phyloP scores from a whole-genome alignment of 2,888 invertebrate genomes.

The Drosophila borborema region DNA sequence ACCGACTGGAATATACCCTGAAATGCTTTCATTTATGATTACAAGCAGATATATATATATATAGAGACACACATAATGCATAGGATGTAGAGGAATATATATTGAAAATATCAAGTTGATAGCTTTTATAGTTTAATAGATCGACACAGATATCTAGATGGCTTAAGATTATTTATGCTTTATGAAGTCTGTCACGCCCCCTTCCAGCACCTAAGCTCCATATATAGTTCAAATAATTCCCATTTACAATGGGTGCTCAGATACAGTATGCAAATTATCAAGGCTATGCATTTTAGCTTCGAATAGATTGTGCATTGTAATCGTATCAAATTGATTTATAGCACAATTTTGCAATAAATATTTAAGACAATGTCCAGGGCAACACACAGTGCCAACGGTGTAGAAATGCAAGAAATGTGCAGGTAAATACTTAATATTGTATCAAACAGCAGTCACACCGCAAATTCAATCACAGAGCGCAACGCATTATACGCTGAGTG shows the following conservation, averaged over 20 bases:
- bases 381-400: neutral
- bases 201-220: no score
- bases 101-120: neutral
- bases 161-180: no score
- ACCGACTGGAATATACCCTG: neutral
- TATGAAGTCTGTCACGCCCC: no score
- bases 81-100: neutral
- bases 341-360: slow-evolving; percentile 1
- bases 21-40: no score
- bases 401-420: slow-evolving; percentile 4
- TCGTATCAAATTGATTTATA: neutral
- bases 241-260: no score
- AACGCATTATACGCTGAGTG: neutral
- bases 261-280: neutral
- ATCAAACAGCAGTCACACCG: slow-evolving; percentile 8
- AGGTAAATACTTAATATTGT: slow-evolving; percentile 10
- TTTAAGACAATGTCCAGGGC: neutral
- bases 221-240: no score
- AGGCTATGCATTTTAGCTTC: neutral
- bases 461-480: neutral
- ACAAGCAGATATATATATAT: neutral
- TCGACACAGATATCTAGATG: no score
- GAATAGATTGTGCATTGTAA: neutral
- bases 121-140: neutral
- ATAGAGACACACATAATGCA: neutral